Conservation (phyloP, 2,113 vertebrate species). For the Mormyrus lacerda region DNA sequence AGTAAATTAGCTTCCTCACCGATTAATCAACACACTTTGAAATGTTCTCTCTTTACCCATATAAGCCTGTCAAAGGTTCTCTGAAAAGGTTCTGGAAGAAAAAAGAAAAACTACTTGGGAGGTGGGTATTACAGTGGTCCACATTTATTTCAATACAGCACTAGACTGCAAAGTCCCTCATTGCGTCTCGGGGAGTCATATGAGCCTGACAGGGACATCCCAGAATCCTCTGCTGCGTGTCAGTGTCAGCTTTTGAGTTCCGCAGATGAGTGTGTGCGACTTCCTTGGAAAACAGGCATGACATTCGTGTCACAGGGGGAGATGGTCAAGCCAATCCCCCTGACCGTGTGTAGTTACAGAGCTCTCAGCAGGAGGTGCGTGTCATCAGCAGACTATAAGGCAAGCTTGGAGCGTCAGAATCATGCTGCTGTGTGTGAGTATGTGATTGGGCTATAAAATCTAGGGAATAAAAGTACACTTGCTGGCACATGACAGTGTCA, state of each 20-base stretch:
- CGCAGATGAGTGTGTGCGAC: neutral
- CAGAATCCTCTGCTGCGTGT: neutral
- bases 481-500: neutral
- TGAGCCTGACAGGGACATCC: neutral
- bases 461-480: neutral
- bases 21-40: neutral
- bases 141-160: slow-evolving; percentile 43
- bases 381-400: neutral
- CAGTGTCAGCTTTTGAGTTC: neutral
- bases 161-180: neutral
- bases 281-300: neutral
- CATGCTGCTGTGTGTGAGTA: neutral
- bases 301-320: neutral
- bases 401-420: neutral
- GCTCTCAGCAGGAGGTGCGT: neutral
- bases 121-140: slow-evolving; percentile 29
- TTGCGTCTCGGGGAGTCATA: neutral
- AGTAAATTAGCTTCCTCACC: neutral
- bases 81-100: slow-evolving; percentile 15
- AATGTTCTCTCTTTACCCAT: slow-evolving; percentile 19
- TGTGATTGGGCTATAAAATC: neutral
- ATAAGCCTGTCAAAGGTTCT: slow-evolving; percentile 22
- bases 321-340: neutral
- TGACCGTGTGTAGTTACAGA: neutral
- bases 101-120: slow-evolving; percentile 22